Evolutionary conservation across 2,113 vertebrate species (phyloP), one percentile per base, ranked within the genome.

Genomic region (Echinops telfairi): DNA sequence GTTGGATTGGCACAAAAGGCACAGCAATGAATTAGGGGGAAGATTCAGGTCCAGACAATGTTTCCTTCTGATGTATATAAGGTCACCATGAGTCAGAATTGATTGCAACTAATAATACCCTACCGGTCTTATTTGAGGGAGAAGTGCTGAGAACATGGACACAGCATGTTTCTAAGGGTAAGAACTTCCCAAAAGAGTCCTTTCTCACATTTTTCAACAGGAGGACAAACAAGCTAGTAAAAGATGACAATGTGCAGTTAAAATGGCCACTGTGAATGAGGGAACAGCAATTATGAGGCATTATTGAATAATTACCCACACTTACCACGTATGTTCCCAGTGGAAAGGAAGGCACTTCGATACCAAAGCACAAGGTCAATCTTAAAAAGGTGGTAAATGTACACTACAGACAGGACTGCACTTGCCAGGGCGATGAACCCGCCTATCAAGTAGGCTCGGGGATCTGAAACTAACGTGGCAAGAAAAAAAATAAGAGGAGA

Each of bases 321-420:
- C 94, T 94, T 83, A 97, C 97, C 97, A 38, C 93, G 93, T 11
- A 5, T 2, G 53, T 53, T 29, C 84, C 40, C 6, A 3, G 68
- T 0, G 25, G 95, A 33, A 19, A 3, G 10, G 78, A 97, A 97
- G 78, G 92, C 3, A 36, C 93, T 94, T 53, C 97, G 84, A 77
- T 95, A 97, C 96, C 97, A 97, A 64, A 97, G 97, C 2, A 89
- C 90, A 20, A 97, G 71, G 68, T 97, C 97, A 0, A 97, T 88
- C 94, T 96, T 96, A 64, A 96, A 95, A 64, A 47, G 8, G 2
- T 23, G 92, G 88, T 95, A 96, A 73, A 90, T 12, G 27, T 16
- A 81, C 17, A 75, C 1, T 2, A 79, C 7, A 6, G 82, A 84
- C 1, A 31, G 38, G 0, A 78, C 29, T 15, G 36, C 8, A 1